Conservation (phyloP, 2,113 vertebrate genomes). For the Columba janthina region DNA sequence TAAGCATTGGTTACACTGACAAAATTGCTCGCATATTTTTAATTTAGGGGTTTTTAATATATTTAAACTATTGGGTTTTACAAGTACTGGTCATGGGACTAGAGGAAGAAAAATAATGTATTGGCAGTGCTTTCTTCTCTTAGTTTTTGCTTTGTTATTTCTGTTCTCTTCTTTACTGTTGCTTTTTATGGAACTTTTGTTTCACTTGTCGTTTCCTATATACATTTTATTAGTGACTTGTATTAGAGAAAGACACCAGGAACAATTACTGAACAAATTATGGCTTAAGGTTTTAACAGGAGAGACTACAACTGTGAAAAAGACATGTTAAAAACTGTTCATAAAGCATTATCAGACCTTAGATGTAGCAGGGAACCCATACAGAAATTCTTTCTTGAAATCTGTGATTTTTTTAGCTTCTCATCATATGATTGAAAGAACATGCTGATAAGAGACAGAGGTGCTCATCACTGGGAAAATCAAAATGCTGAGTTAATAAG, state of each 20-base stretch:
- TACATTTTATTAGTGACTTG: background rate
- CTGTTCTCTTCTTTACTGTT: constrained; percentile 33
- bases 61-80: background rate
- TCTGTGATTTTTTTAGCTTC: background rate
- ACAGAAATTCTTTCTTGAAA: background rate
- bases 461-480: background rate
- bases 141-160: constrained; percentile 27
- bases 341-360: background rate
- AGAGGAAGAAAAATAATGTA: background rate
- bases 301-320: background rate
- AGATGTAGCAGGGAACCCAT: background rate
- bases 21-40: constrained; percentile 29
- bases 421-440: background rate
- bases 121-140: constrained; percentile 34
- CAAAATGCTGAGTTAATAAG: background rate
- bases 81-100: constrained; percentile 26
- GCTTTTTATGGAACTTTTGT: background rate
- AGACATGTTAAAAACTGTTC: background rate
- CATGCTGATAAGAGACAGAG: background rate
- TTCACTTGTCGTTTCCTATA: background rate
- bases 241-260: background rate
- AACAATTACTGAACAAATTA: background rate
- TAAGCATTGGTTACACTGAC: constrained; percentile 72
- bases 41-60: background rate
- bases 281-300: background rate